Base-by-base conservation (phyloP, 2,888 invertebrate species). In the Opisthograptis luteolata region DNA sequence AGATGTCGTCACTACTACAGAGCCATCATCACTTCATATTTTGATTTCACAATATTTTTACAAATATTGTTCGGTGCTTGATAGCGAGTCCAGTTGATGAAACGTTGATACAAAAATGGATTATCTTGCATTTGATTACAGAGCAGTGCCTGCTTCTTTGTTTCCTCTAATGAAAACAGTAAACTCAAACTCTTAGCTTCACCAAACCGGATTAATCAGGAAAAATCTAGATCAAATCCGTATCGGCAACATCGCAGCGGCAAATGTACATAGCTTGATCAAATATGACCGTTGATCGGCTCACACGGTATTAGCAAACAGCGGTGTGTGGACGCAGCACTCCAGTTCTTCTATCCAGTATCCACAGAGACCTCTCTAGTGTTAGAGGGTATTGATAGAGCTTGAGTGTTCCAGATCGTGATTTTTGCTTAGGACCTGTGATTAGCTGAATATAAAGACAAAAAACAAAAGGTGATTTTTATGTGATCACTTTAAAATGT, bases 291-390 rank as follows among this genome's bases (percentile, higher is more conserved):
- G 51, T 65, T 70, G 68, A 76, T 75, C 75, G 66, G 60, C 56
- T 61, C 57, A 60, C 67, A 62, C 44, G 64, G 66, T 68, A 75
- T 74, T 72, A 67, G 76, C 73, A 78, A 79, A 72, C 63, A 68
- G 36, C 41, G 60, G 43, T 53, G 44, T 84, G 75, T 85, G 73
- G 81, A 76, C 78, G 72, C 45, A 79, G 79, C 85, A 72, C 85
- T 85, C 64, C 64, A 79, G 64, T 72, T 77, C 76, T 79, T 82
- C 70, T 75, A 76, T 75, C 70, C 58, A 70, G 70, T 73, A 70
- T 76, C 73, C 69, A 66, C 68, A 62, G 66, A 67, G 66, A 65
- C 67, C 70, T 64, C 68, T 64, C 64, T 24, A 25, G 32, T 27
- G 59, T 48, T 56, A 28, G 37, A 60, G 62, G 32, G 54, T 69